Percentiles rank a stretch among this genome's conserved stretches.
phyloP scores from a whole-genome alignment of 2,888 invertebrate species.

The Polydesmus complanatus region DNA sequence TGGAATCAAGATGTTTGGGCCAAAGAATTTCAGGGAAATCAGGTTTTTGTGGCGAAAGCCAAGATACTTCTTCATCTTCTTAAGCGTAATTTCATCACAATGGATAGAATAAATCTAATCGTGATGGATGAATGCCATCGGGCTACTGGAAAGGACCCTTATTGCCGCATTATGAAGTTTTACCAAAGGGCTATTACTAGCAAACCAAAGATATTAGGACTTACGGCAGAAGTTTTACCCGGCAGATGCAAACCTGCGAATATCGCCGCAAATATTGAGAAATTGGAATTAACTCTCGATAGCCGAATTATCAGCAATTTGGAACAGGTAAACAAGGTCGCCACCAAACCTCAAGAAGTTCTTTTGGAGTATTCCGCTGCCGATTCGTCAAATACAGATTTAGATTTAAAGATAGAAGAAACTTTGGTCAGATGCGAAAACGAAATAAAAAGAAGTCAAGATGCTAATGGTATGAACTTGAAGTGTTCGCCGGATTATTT shows the following conservation, averaged over 20 bases:
- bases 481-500: not conserved
- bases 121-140: conserved; percentile 95
- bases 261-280: conserved; percentile 61
- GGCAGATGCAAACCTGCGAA: conserved; percentile 43
- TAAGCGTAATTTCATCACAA: conserved; percentile 39
- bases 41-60: conserved; percentile 67
- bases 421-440: not conserved
- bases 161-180: conserved; percentile 49
- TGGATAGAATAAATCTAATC: conserved; percentile 56
- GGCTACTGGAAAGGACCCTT: conserved; percentile 65
- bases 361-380: not conserved
- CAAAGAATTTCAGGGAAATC: conserved; percentile 35
- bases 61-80: conserved; percentile 65
- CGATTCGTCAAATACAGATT: not conserved
- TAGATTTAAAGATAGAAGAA: not conserved
- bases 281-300: conserved; percentile 56
- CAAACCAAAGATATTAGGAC: conserved; percentile 70
- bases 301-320: conserved; percentile 40
- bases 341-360: conserved; percentile 16
- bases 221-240: conserved; percentile 77
- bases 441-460: not conserved
- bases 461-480: not conserved
- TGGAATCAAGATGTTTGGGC: conserved; percentile 45
- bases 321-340: conserved; percentile 22
- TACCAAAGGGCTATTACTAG: too few species aligned